Base-by-base conservation (phyloP, 2,113 vertebrate genomes). In the Patagioenas fasciata region DNA sequence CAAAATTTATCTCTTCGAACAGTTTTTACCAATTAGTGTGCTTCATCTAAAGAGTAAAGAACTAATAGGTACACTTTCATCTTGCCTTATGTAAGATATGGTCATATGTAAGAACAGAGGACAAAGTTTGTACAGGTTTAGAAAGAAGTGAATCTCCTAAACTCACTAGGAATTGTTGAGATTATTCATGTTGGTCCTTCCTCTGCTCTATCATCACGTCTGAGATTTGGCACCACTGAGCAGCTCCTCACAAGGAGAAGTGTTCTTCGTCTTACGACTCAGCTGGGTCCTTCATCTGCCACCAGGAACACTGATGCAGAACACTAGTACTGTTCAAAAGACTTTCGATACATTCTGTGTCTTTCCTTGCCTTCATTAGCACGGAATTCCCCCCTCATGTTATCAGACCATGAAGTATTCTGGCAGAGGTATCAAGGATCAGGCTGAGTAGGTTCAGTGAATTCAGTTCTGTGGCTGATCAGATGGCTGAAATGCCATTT, bases 381-480 rank as follows among this genome's bases (percentile, higher is more conserved):
- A 65, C 48, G 47, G 48, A 93, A 61, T 42, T 74, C 8, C 20
- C 8, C 2, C 2, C 36, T 65, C 10, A 2, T 3, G 0, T 53
- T 42, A 31, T 62, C 64, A 89, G 56, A 25, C 18, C 28, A 42
- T 36, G 28, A 82, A 80, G 48, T 60, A 71, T 64, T 79, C 57
- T 40, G 11, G 62, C 88, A 91, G n/a, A 88, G 13, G 17, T 23
- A 34, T 12, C 40, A 54, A 95, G 13, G 60, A 71, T 29, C 54
- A 42, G 18, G 15, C 14, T 66, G 60, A 21, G 5, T 0, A 0
- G 36, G 15, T 23, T 66, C 44, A 47, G 11, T 3, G 14, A 71
- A 83, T 79, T 62, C 67, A 32, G 20, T 70, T 82, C 66, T 67
- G 71, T 54, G 51, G 26, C n/a, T 31, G 36, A 67, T 70, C 24